A percentile compares a stretch with the other conserved stretches of the same genome.
Evolutionary conservation across 2,113 vertebrate species (phyloP).

Genomic region (Rhagologus leucostigma): DNA sequence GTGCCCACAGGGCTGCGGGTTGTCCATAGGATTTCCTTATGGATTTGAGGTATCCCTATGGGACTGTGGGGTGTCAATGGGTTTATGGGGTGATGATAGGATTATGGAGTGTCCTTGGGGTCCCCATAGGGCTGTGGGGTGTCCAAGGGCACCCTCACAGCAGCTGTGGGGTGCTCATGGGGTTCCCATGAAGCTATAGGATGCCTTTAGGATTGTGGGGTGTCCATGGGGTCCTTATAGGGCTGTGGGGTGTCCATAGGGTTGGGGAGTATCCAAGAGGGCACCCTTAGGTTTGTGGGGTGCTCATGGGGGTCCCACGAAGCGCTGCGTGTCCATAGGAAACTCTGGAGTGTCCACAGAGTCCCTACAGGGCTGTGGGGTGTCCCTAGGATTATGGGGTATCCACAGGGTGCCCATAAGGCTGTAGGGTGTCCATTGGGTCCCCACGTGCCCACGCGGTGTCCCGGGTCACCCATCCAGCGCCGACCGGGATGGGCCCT

Average conservation of each 20-base stretch:
- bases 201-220: too few species aligned
- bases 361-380: neutral
- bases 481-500: neutral
- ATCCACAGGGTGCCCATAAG: fast-evolving
- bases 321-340: too few species aligned
- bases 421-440: neutral
- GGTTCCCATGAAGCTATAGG: fast-evolving
- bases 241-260: neutral
- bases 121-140: neutral
- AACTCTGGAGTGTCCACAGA: too few species aligned
- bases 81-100: neutral
- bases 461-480: neutral
- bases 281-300: neutral
- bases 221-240: too few species aligned
- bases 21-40: neutral
- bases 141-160: neutral
- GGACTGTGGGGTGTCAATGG: neutral
- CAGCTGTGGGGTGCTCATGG: neutral
- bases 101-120: neutral
- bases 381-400: too few species aligned
- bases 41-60: neutral
- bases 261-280: neutral
- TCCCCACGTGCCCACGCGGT: fast-evolving
- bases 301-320: too few species aligned
- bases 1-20: neutral